Conservation (phyloP, 2,888 invertebrate species). For the Caenorhabditis panamensis region DNA sequence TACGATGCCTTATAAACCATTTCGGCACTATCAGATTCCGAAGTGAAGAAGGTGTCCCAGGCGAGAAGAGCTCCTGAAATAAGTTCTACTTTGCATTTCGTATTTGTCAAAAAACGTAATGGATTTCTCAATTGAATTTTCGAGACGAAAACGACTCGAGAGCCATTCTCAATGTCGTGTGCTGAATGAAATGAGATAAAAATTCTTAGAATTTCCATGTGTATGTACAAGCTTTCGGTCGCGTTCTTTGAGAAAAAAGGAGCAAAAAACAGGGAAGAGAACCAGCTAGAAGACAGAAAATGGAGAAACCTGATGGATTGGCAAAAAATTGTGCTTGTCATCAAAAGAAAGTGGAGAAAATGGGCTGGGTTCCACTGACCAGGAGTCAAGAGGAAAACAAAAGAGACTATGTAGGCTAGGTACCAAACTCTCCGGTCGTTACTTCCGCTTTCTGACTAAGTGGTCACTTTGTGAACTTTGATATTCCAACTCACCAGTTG, state of each 20-base stretch:
- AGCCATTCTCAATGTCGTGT: slow-evolving; percentile 28
- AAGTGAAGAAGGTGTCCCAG: slow-evolving; percentile 70
- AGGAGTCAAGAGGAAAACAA: not conserved
- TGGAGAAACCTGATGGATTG: slow-evolving; percentile 1
- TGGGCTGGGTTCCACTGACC: slow-evolving; percentile 2
- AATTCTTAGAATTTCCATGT: slow-evolving; percentile 14
- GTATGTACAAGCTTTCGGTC: not conserved
- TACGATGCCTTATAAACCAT: slow-evolving; percentile 62
- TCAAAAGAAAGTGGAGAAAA: not conserved
- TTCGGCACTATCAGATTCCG: slow-evolving; percentile 50
- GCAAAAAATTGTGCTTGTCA: not conserved
- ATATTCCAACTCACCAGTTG: slow-evolving; percentile 38
- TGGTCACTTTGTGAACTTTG: not conserved
- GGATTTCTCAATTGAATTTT: slow-evolving; percentile 53
- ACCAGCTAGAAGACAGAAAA: not conserved
- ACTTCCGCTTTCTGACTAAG: not conserved
- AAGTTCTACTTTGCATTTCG: not conserved
- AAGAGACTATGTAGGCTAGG: not conserved
- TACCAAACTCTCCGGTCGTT: slow-evolving; percentile 5
- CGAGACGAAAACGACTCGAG: not conserved
- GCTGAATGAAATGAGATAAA: slow-evolving; percentile 39
- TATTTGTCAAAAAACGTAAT: slow-evolving; percentile 13
- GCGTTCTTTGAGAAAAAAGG: not conserved
- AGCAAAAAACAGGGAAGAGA: not conserved
- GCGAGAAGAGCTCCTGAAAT: slow-evolving; percentile 67